Percentiles rank a stretch among this genome's conserved stretches.
Conservation (phyloP, 2,888 invertebrate species). For the Agrochola macilenta region DNA sequence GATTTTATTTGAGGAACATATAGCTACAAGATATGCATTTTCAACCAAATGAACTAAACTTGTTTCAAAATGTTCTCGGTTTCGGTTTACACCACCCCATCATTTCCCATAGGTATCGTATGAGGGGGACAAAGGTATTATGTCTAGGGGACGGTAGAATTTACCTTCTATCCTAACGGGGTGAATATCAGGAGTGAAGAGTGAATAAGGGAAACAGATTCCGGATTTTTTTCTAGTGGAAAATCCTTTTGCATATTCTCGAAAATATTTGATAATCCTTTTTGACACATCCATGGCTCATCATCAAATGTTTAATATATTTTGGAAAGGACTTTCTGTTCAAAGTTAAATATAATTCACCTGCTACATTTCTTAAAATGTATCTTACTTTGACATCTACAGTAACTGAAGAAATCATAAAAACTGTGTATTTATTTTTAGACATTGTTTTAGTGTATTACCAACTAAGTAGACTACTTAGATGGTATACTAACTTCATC, state of each 20-base stretch:
- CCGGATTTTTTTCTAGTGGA: constrained; percentile 9
- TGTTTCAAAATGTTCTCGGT: constrained; percentile 33
- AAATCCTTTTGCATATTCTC: constrained; percentile 10
- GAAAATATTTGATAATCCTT: not conserved
- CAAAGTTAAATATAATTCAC: not conserved
- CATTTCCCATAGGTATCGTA: constrained; percentile 59
- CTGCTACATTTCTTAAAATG: not conserved
- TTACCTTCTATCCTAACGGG: constrained; percentile 50
- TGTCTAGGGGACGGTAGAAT: constrained; percentile 51
- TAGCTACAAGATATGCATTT: constrained; percentile 22
- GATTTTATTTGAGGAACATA: not conserved
- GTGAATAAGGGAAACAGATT: constrained; percentile 11
- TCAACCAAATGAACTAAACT: constrained; percentile 26
- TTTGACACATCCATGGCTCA: not conserved
- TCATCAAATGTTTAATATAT: not conserved
- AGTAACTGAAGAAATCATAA: not conserved
- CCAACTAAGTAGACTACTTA: not conserved
- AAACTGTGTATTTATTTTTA: not conserved
- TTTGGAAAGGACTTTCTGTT: not conserved
- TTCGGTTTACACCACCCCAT: constrained; percentile 37
- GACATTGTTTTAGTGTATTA: too few relatives aligned
- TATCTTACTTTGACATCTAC: not conserved
- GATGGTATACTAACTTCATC: not conserved
- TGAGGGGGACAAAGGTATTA: constrained; percentile 45
- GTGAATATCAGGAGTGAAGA: constrained; percentile 51